phyloP scores from a whole-genome alignment of 2,797 vertebrate species.

The Crax fasciolata region DNA sequence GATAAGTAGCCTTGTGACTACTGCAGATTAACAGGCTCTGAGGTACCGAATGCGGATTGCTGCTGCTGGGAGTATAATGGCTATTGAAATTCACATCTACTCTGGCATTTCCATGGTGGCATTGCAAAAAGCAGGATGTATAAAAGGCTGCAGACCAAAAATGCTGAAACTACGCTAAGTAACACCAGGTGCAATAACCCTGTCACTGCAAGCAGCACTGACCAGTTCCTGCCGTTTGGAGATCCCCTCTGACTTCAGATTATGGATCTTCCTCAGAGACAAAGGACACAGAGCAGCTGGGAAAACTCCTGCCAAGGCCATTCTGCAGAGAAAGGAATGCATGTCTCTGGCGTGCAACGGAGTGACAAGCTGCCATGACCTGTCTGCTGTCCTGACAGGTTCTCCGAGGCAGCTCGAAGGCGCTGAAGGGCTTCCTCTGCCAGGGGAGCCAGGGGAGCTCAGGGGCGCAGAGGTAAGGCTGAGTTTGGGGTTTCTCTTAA shows the following conservation, averaged over 20 bases:
- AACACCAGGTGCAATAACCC: constrained; percentile 22
- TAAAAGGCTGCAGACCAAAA: constrained; percentile 19
- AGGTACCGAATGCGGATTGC: background rate
- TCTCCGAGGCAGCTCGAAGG: background rate
- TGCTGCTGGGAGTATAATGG: constrained; percentile 60
- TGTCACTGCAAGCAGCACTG: constrained; percentile 12
- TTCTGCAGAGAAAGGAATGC: background rate
- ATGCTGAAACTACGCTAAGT: constrained; percentile 16
- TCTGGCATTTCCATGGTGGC: constrained; percentile 52
- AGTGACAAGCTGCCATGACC: background rate
- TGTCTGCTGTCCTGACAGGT: background rate
- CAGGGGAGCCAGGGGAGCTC: background rate
- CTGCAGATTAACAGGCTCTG: constrained; percentile 68
- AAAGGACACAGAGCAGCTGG: background rate
- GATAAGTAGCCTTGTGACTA: constrained; percentile 77
- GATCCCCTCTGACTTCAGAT: background rate
- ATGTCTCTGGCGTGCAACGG: background rate
- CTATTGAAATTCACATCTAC: constrained; percentile 69
- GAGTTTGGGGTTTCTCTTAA: background rate
- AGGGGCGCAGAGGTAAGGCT: background rate
- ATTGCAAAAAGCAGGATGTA: constrained; percentile 34
- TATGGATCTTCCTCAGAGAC: background rate
- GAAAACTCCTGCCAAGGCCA: background rate
- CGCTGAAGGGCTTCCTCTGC: background rate
- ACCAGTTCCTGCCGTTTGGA: background rate